Base-by-base conservation (phyloP, 2,888 invertebrate species). In the Agrochola circellaris region DNA sequence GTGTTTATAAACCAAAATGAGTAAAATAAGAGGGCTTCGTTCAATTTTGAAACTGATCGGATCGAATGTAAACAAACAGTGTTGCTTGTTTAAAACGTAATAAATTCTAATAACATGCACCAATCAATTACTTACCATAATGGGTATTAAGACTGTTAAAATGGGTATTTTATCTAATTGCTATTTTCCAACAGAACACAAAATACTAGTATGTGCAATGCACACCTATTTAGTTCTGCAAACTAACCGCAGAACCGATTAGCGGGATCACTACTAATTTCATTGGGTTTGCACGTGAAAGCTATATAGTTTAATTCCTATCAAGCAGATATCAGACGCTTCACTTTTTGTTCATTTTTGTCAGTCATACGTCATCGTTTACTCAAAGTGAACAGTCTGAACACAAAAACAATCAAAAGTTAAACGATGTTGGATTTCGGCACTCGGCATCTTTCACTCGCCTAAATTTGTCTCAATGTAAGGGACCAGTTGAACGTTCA, bases 201-300 rank as follows among this genome's bases (percentile, higher is more conserved):
- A 69, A 48, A 7, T 17, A 48, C 17, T 30, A 23, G 17, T 65
- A 48, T 20, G 23, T 38, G 62, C 15, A 30, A 30, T 65, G 34
- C 48, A 58, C 26, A 58, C 48, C n/a, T 45, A 45, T 81, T 34
- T 23, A 45, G 20, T 45, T 73, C 20, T n/a, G 45, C 58, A 76
- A 81, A 83, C 72, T 66, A 67, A 83, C 85, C 83, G 20, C 85
- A 72, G 45, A 70, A 76, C 54, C 51, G 72, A 85, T 83, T 81
- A 85, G 76, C 26, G 69, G 76, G 61, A 8, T 70, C n/a, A 69
- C 51, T 60, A 66, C 83, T 81, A 83, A 85, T 85, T 81, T 73
- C 13, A 83, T 81, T 83, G 30, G 61, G 23, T 73, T 81, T 34
- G 13, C 42, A 64, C 15, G n/a, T 20, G 4, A 42, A 42, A 65